phyloP scores from a whole-genome alignment of 2,888 invertebrate genomes.

The Eristalis pertinax region DNA sequence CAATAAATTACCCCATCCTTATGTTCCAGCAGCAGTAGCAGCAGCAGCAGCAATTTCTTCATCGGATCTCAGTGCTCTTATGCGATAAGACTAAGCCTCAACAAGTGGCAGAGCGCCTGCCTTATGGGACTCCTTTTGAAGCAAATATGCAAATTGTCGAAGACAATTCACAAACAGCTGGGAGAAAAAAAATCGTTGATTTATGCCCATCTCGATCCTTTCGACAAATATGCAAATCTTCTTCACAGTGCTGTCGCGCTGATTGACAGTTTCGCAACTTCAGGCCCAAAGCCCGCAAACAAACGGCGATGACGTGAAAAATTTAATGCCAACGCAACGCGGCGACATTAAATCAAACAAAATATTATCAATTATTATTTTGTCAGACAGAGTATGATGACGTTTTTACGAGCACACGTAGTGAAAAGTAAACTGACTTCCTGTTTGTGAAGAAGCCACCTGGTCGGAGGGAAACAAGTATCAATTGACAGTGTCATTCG shows the following conservation, averaged over 20 bases:
- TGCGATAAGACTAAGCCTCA: constrained; percentile 53
- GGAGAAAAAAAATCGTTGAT: constrained; percentile 41
- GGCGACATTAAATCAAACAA: constrained; percentile 58
- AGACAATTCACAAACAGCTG: constrained; percentile 8
- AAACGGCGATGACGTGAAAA: constrained; percentile 3
- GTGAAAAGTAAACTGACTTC: background rate
- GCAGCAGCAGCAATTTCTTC: constrained; percentile 57
- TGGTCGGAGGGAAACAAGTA: background rate
- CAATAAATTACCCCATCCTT: constrained; percentile 66
- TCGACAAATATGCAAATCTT: constrained; percentile 69
- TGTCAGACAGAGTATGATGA: constrained; percentile 46
- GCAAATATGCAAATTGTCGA: constrained; percentile 63
- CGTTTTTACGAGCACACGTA: background rate
- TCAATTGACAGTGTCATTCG: background rate
- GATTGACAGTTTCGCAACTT: constrained; percentile 54
- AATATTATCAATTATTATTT: constrained; percentile 70
- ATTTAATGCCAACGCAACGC: constrained; percentile 25
- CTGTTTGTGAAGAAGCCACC: background rate
- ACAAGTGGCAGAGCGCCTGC: constrained; percentile 48
- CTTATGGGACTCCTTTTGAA: constrained; percentile 46
- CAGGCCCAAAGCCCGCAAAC: background rate
- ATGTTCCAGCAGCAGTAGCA: background rate
- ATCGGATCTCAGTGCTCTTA: constrained; percentile 56
- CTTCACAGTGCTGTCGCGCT: constrained; percentile 21
- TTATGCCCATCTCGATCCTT: constrained; percentile 66